Base-by-base conservation (phyloP, 2,888 invertebrate genomes). In the Cheilosia variabilis region DNA sequence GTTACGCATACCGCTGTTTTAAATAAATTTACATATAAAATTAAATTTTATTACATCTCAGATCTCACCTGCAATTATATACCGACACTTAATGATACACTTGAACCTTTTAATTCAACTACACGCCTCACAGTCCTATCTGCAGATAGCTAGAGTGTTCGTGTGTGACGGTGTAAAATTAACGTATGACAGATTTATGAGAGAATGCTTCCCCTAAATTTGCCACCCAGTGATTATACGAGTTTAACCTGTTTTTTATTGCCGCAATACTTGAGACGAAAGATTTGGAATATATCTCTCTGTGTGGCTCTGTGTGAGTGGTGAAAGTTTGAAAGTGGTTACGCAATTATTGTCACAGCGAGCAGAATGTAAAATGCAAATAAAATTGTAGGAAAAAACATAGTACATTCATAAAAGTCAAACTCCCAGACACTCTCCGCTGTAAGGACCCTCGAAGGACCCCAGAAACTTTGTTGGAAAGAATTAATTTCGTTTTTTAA, bases 21-120 rank as follows among this genome's bases (percentile, higher is more conserved):
- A 86, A 52, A 80, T 69, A 75, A 84, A 86, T 86, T 86, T 80
- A 80, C 80, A 86, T 71, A 86, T 71, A 80, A 45, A 80, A 80
- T 80, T 80, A 80, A 76, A 86, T 71, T 86, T 86, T 86, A 86
- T 80, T 76, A 66, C 80, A 41, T 76, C 75, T 76, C 84, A 66
- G 75, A 47, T 76, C 80, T 80, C 76, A 80, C 80, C 84, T 86
- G 80, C 76, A 80, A 84, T 84, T 84, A 84, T 84, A 84, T 79
- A 79, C 37, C 65, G 69, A 66, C 75, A 75, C 71, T 66, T 80
- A 86, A 80, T 80, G 84, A 80, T 76, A 86, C 84, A 71, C 72
- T 15, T 45, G 69, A 84, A 80, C 73, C 73, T 71, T 84, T 80
- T 84, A 84, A 84, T 80, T 84, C 69, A 75, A 83, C 78, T 73